Percentiles rank a stretch among this genome's conserved stretches.
These are phyloP conservation scores for Ariopsis seemanni DNA, from an alignment of 2,113 vertebrate species.

Conservation along the genomic window DNA sequence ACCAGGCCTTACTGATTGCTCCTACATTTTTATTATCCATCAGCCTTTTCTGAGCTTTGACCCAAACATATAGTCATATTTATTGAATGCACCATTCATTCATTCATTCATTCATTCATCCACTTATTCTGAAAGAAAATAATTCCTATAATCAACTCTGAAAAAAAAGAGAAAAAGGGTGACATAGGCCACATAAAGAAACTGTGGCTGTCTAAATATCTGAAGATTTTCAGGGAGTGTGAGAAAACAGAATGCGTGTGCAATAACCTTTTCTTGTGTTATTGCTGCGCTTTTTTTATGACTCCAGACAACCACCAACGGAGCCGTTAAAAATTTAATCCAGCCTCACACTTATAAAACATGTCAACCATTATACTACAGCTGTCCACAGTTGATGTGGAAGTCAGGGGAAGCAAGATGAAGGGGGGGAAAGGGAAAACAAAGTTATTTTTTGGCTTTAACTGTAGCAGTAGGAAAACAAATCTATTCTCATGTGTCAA, in stretches of 20 bases:
- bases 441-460: slow-evolving; percentile 55
- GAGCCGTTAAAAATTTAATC: slow-evolving; percentile 78
- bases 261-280: slow-evolving; percentile 60
- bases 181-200: background rate
- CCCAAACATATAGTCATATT: background rate
- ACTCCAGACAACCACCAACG: slow-evolving; percentile 63
- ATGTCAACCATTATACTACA: slow-evolving; percentile 65
- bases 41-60: slow-evolving; percentile 28
- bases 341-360: slow-evolving; percentile 69
- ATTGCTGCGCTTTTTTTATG: slow-evolving; percentile 61
- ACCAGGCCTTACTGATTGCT: slow-evolving; percentile 35
- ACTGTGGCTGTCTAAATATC: slow-evolving; percentile 55
- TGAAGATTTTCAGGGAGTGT: slow-evolving; percentile 54
- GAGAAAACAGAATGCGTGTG: slow-evolving; percentile 62
- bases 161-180: background rate
- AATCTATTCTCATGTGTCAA: slow-evolving; percentile 56
- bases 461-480: slow-evolving; percentile 45
- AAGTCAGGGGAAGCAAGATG: slow-evolving; percentile 58
- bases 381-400: slow-evolving; percentile 56
- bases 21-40: slow-evolving; percentile 26
- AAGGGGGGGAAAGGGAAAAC: slow-evolving; percentile 55
- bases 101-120: slow-evolving; percentile 1
- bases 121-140: background rate
- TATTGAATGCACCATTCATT: slow-evolving; percentile 4
- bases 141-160: background rate